Evolutionary conservation across 2,888 invertebrate species (phyloP).

Genomic region (Chymomyza caudatula): DNA sequence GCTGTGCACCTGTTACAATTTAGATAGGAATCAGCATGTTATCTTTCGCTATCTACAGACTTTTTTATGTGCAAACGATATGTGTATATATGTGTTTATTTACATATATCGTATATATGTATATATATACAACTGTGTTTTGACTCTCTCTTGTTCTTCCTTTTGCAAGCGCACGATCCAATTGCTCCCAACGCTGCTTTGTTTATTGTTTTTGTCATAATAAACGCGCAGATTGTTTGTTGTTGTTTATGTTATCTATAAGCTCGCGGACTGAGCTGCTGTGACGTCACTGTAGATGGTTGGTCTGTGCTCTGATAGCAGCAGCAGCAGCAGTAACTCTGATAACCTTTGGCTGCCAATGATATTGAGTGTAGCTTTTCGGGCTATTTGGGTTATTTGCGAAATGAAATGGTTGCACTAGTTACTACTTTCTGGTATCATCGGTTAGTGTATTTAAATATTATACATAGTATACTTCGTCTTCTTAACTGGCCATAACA

Average conservation of each 20-base stretch:
- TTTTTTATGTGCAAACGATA: slow-evolving; percentile 6
- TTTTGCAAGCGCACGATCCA: slow-evolving; percentile 9
- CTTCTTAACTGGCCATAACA: too few species aligned
- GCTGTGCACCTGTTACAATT: slow-evolving; percentile 72
- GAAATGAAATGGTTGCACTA: too few species aligned
- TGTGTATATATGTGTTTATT: slow-evolving; percentile 12
- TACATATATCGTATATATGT: slow-evolving; percentile 1
- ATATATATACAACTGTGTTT: slow-evolving; percentile 6
- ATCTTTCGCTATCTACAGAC: slow-evolving; percentile 48
- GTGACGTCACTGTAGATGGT: neutral
- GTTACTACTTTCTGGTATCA: too few species aligned
- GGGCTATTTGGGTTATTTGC: neutral
- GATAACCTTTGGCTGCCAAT: neutral
- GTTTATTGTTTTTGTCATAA: neutral
- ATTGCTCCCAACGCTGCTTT: neutral
- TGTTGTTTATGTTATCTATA: neutral
- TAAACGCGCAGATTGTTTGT: neutral
- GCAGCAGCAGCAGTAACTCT: slow-evolving; percentile 1
- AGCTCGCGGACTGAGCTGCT: neutral
- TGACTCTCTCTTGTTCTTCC: slow-evolving; percentile 20
- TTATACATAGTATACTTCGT: too few species aligned
- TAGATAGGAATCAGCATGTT: slow-evolving; percentile 68
- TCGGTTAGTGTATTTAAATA: too few species aligned
- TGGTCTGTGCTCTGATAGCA: neutral
- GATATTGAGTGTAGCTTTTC: neutral